Evolutionary conservation across 2,888 invertebrate genomes (phyloP).

Genomic region (Cerastis rubricosa): DNA sequence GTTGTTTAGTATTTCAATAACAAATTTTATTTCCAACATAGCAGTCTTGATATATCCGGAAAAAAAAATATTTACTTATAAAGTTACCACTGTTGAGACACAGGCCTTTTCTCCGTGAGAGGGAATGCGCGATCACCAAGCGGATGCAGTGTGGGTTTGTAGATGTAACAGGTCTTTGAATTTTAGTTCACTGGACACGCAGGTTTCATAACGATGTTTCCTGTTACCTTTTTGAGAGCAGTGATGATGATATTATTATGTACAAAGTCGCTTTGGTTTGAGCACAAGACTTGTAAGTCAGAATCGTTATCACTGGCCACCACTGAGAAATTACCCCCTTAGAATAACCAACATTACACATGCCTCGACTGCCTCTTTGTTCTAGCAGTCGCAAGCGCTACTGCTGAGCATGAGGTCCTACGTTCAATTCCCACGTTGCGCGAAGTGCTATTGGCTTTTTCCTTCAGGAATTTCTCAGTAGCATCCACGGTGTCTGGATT

Average conservation of each 20-base stretch:
- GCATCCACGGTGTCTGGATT: too few relatives aligned
- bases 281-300: not conserved
- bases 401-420: too few relatives aligned
- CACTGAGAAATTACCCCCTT: not conserved
- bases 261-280: not conserved
- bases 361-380: too few relatives aligned
- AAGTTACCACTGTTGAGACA: not conserved
- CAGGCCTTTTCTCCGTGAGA: not conserved
- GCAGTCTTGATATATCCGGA: too few relatives aligned
- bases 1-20: not conserved
- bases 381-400: too few relatives aligned
- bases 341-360: not conserved
- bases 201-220: not conserved
- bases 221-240: not conserved
- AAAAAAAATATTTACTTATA: not conserved
- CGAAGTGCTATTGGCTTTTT: too few relatives aligned
- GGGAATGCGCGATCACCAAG: not conserved
- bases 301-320: not conserved
- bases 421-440: too few relatives aligned
- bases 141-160: not conserved
- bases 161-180: not conserved
- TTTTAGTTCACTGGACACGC: not conserved
- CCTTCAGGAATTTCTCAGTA: too few relatives aligned
- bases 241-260: not conserved
- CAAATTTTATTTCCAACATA: not conserved